phyloP scores from a whole-genome alignment of 2,797 vertebrate species.

The Eupleurogrammus muticus region DNA sequence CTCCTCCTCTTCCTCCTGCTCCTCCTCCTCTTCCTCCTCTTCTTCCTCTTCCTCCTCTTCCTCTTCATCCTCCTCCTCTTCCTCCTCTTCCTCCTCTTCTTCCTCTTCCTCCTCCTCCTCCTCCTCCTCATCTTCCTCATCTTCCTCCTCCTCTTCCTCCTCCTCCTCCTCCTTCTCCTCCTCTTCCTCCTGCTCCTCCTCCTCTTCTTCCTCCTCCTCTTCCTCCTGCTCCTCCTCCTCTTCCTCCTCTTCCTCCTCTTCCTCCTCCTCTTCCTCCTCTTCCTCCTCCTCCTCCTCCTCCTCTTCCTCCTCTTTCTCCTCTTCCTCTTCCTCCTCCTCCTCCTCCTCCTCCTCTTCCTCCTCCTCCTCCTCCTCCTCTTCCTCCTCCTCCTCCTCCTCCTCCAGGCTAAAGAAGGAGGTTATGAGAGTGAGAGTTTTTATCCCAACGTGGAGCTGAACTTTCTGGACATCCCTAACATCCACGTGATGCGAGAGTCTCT shows the following conservation, averaged over 20 bases:
- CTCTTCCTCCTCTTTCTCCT: too few species aligned
- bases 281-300: too few species aligned
- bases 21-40: neutral
- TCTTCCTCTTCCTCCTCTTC: neutral
- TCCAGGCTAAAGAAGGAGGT: conserved; percentile 93
- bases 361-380: too few species aligned
- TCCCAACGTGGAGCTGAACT: conserved; percentile 91
- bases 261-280: neutral
- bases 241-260: neutral
- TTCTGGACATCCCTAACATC: conserved; percentile 96
- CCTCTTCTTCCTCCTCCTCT: neutral
- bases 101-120: too few species aligned
- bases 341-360: too few species aligned
- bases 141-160: too few species aligned
- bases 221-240: neutral
- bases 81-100: too few species aligned
- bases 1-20: neutral
- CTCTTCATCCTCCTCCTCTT: neutral
- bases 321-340: too few species aligned
- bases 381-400: neutral
- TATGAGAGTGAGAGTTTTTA: conserved; percentile 94
- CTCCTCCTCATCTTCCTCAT: too few species aligned
- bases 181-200: neutral
- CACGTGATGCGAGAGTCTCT: conserved; percentile 97
- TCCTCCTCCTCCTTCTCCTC: too few species aligned